Conservation (phyloP, 2,113 vertebrate species). For the Muntiacus reevesi region DNA sequence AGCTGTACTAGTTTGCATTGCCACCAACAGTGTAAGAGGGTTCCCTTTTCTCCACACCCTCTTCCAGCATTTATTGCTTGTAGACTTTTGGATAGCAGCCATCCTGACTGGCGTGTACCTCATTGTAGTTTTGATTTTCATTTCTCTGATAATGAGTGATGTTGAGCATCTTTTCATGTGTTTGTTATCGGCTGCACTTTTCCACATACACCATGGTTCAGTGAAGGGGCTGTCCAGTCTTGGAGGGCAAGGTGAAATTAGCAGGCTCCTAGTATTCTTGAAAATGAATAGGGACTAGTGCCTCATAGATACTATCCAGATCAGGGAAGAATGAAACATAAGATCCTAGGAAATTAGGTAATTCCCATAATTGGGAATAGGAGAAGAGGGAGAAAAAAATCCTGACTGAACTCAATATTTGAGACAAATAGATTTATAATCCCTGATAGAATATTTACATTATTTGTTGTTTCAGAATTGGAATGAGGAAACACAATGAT, state of each 20-base stretch:
- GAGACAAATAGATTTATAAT: not conserved
- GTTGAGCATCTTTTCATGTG: no score
- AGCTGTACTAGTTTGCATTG: no score
- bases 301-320: not conserved
- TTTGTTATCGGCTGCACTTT: not conserved
- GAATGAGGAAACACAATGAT: not conserved
- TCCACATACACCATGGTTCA: not conserved
- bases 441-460: not conserved
- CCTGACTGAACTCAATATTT: not conserved
- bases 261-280: not conserved
- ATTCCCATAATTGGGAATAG: not conserved
- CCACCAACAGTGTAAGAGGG: no score
- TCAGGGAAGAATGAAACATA: not conserved
- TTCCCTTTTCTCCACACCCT: no score
- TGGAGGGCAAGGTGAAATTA: not conserved
- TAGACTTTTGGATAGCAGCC: no score
- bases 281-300: not conserved
- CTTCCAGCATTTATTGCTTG: no score
- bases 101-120: no score
- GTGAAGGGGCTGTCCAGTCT: not conserved
- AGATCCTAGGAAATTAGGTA: not conserved
- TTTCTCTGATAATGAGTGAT: no score
- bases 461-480: not conserved
- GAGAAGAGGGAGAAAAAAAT: not conserved
- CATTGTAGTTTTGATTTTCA: no score